Evolutionary conservation across 2,113 vertebrate genomes (phyloP).

Genomic region (Rhynchomys soricoides): DNA sequence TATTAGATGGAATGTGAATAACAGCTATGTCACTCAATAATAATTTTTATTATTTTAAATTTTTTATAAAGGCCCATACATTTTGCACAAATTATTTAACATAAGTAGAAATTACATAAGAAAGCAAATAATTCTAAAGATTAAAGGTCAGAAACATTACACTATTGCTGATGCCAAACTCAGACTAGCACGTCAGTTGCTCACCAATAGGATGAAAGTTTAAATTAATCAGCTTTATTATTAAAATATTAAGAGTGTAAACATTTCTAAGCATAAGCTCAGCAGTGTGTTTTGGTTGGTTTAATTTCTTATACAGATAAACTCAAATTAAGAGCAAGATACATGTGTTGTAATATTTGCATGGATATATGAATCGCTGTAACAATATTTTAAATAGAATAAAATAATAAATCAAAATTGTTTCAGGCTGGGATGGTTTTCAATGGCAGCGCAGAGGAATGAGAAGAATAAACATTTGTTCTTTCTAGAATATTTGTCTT

Average conservation of each 20-base stretch:
- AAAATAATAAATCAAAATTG: slow-evolving; percentile 71
- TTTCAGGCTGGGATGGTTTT: slow-evolving; percentile 48
- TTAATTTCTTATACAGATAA: slow-evolving; percentile 59
- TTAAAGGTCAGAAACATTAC: slow-evolving; percentile 45
- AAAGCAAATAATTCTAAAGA: slow-evolving; percentile 40
- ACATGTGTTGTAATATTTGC: slow-evolving; percentile 71
- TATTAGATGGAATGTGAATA: not conserved
- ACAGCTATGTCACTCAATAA: slow-evolving; percentile 4
- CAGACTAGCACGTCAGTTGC: not conserved
- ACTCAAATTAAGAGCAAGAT: slow-evolving; percentile 56
- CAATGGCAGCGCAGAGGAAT: not conserved
- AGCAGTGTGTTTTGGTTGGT: slow-evolving; percentile 57
- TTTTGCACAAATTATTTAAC: slow-evolving; percentile 16
- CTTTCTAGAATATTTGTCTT: slow-evolving; percentile 53
- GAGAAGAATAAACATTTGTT: slow-evolving; percentile 33
- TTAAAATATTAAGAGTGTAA: slow-evolving; percentile 42
- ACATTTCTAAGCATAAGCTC: slow-evolving; percentile 47
- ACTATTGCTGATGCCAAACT: slow-evolving; percentile 10
- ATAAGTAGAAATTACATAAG: not conserved
- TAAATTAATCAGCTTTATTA: slow-evolving; percentile 42
- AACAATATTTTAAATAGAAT: slow-evolving; percentile 76
- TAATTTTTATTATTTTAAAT: not conserved
- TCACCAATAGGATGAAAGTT: slow-evolving; percentile 36
- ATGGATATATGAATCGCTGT: slow-evolving; percentile 63
- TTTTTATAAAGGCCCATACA: not conserved